Evolutionary conservation across 2,888 invertebrate genomes (phyloP).

Genomic region (Elmis aenea): DNA sequence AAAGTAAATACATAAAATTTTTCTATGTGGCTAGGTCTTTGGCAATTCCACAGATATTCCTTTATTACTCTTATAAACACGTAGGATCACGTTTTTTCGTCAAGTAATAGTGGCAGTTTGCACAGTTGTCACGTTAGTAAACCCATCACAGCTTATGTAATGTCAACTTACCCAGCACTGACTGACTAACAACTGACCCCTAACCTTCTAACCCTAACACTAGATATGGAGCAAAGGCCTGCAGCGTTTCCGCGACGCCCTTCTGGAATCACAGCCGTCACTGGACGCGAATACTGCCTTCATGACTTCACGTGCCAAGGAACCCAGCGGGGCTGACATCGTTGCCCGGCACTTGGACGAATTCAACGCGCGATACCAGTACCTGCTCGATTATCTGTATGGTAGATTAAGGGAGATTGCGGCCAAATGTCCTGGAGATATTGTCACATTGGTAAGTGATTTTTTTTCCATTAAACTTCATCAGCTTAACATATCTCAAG

Average conservation of each 20-base stretch:
- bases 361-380: conserved; percentile 74
- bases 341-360: conserved; percentile 75
- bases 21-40: too few species aligned
- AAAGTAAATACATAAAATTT: too few species aligned
- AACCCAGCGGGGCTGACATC: conserved; percentile 59
- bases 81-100: too few species aligned
- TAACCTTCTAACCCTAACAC: conserved; percentile 49
- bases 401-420: conserved; percentile 65
- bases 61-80: too few species aligned
- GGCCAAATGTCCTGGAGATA: conserved; percentile 65
- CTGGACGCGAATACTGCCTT: conserved; percentile 55
- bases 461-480: conserved; percentile 15
- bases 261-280: conserved; percentile 79
- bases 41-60: too few species aligned
- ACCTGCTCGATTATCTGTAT: conserved; percentile 63
- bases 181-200: conserved; percentile 53
- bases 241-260: conserved; percentile 75
- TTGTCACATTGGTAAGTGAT: conserved; percentile 68
- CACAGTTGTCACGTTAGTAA: conserved; percentile 8
- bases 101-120: too few species aligned
- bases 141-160: conserved; percentile 10
- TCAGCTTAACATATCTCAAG: too few species aligned
- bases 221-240: conserved; percentile 85
- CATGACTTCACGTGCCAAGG: conserved; percentile 40
- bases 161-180: conserved; percentile 36